Evolutionary conservation across 2,888 invertebrate species (phyloP), one percentile per base, ranked within the genome.

Genomic region (Pyralis farinalis): DNA sequence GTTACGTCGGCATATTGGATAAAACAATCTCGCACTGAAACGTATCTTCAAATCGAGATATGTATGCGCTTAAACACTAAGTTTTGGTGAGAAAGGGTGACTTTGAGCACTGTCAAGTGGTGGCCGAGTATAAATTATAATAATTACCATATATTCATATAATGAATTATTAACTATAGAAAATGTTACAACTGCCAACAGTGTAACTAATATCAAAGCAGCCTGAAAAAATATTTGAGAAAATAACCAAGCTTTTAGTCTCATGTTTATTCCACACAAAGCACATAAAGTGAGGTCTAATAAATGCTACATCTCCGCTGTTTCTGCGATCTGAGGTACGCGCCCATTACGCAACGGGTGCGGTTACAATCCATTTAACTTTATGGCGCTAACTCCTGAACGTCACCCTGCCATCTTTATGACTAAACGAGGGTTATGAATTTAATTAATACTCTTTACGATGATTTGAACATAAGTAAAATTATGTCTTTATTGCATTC

Each of bases 311-410:
- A 42, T 40, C 28, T 35, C 37, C 28, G 37, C 32, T 39, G 25
- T 31, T 35, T 34, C 33, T 31, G 37, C 22, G 32, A 27, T 38
- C 43, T 21, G 37, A 46, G 40, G 43, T 43, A 33, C 40, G 46
- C 46, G 37, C 40, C 49, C 45, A 53, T 55, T 58, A 61, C 47
- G 29, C 41, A 38, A 39, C 34, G 43, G 37, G 37, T 68, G 72
- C 60, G 71, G 73, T 72, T 54, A 66, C 60, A 71, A 71, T 71
- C 68, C 71, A 74, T 72, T 72, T 71, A 71, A 76, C 65, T 71
- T 71, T 58, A 53, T 63, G 61, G 56, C 52, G 48, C 47, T 51
- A 57, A 56, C 57, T 50, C 54, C 49, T 51, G 55, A 47, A 49
- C 53, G 49, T 60, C 63, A 59, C 57, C 61, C 59, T 58, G 47